Percentiles rank a stretch among this genome's conserved stretches.
These are phyloP conservation scores for Brachyopa scutellaris DNA, from an alignment of 2,888 invertebrate species.

Conservation along the genomic window DNA sequence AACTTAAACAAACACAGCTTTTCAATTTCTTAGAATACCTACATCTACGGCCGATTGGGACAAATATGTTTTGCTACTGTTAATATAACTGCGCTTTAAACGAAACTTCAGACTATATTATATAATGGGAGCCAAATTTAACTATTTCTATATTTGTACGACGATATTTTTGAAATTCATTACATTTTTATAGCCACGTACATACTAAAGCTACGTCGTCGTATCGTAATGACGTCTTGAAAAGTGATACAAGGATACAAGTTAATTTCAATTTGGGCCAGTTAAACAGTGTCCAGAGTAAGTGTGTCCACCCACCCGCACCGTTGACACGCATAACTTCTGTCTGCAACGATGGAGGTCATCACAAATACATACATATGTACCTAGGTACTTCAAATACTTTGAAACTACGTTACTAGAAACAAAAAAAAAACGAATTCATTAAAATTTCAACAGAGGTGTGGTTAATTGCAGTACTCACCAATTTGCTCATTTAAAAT, in stretches of 20 bases:
- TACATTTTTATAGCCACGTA: not conserved
- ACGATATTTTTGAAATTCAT: not conserved
- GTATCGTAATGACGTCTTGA: not conserved
- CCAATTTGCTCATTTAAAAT: not conserved
- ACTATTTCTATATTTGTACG: not conserved
- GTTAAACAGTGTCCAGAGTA: not conserved
- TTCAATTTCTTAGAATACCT: too few species aligned
- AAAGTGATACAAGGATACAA: not conserved
- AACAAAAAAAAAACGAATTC: too few species aligned
- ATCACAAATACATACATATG: too few species aligned
- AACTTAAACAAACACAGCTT: too few species aligned
- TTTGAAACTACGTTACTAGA: not conserved
- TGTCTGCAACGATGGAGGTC: not conserved
- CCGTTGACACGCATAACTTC: slow-evolving; percentile 3
- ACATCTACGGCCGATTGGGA: too few species aligned
- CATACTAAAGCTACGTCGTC: not conserved
- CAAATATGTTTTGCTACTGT: too few species aligned
- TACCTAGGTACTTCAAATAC: too few species aligned
- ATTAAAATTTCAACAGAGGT: slow-evolving; percentile 3
- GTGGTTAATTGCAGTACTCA: slow-evolving; percentile 8
- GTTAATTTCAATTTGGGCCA: not conserved
- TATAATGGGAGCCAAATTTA: too few species aligned
- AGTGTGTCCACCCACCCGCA: not conserved
- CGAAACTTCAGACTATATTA: too few species aligned
- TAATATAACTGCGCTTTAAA: too few species aligned